Evolutionary conservation across 2,113 vertebrate species (phyloP).

Genomic region (Ameiurus melas): DNA sequence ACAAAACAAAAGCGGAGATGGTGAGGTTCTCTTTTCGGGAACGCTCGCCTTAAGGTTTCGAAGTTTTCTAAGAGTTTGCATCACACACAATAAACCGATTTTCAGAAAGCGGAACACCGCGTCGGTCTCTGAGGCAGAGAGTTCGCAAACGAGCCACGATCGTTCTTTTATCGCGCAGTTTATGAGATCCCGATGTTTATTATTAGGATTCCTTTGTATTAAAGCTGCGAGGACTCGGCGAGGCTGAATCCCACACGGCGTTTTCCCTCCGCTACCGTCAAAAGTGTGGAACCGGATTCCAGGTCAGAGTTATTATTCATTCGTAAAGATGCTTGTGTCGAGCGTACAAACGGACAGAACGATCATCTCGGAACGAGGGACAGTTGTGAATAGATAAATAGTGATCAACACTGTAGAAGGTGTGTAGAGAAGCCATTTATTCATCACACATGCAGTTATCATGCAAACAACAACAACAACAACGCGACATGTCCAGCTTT

Average conservation of each 20-base stretch:
- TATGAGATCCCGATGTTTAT: neutral
- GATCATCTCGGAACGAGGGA: neutral
- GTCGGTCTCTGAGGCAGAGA: neutral
- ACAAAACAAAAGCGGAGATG: neutral
- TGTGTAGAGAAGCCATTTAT: too few relatives aligned
- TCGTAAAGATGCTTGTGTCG: neutral
- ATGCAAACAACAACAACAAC: too few relatives aligned
- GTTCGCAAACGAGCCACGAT: neutral
- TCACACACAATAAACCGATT: neutral
- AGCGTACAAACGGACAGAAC: neutral
- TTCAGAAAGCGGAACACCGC: neutral
- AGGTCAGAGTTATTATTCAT: neutral
- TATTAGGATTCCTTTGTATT: neutral
- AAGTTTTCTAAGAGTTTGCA: constrained; percentile 7
- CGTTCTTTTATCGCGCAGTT: neutral
- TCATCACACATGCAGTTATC: too few relatives aligned
- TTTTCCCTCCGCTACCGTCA: neutral
- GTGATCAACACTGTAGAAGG: too few relatives aligned
- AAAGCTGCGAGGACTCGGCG: neutral
- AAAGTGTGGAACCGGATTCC: neutral
- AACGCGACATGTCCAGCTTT: too few relatives aligned
- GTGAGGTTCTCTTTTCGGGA: neutral
- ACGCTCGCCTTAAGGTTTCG: neutral
- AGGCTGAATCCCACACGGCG: neutral
- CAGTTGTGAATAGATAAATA: too few relatives aligned